These are phyloP conservation scores for Malacoctenus gilli DNA, from an alignment of 2,797 vertebrate species.

Conservation along the genomic window DNA sequence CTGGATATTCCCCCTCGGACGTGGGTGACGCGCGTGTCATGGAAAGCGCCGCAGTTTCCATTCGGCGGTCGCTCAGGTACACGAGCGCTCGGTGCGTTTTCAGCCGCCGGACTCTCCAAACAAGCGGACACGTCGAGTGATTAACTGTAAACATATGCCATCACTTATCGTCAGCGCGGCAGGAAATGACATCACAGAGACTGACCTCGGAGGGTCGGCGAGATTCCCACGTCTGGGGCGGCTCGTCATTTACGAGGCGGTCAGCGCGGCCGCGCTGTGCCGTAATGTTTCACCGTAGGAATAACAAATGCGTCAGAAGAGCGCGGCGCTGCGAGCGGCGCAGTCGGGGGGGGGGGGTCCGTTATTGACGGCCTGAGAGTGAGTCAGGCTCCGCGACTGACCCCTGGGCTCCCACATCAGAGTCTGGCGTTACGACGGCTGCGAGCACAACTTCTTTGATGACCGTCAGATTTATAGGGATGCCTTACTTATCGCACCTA, in stretches of 20 bases:
- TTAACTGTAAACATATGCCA: constrained; percentile 51
- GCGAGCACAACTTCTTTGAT: constrained; percentile 73
- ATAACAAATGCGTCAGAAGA: constrained; percentile 67
- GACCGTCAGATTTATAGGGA: constrained; percentile 70
- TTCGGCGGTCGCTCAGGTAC: neutral
- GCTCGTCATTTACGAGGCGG: constrained; percentile 56
- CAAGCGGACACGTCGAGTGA: constrained; percentile 22
- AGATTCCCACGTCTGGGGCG: constrained; percentile 50
- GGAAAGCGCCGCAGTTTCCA: neutral
- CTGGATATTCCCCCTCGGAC: neutral
- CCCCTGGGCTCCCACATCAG: constrained; percentile 61
- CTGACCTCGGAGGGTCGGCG: constrained; percentile 42
- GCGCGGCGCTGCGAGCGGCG: constrained; percentile 24
- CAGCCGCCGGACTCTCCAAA: neutral
- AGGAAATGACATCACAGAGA: constrained; percentile 63
- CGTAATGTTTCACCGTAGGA: constrained; percentile 64
- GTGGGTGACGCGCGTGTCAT: neutral
- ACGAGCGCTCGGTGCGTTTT: neutral
- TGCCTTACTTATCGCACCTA: constrained; percentile 71
- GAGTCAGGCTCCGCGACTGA: constrained; percentile 65
- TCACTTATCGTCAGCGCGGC: constrained; percentile 36
- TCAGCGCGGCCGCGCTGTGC: constrained; percentile 41
- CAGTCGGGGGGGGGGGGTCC: constrained; percentile 36
- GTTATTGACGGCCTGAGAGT: constrained; percentile 62
- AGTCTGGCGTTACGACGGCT: constrained; percentile 58